A percentile compares a stretch with the other conserved stretches of the same genome.
phyloP scores from a whole-genome alignment of 2,797 vertebrate genomes.

The Urophycis tenuis region DNA sequence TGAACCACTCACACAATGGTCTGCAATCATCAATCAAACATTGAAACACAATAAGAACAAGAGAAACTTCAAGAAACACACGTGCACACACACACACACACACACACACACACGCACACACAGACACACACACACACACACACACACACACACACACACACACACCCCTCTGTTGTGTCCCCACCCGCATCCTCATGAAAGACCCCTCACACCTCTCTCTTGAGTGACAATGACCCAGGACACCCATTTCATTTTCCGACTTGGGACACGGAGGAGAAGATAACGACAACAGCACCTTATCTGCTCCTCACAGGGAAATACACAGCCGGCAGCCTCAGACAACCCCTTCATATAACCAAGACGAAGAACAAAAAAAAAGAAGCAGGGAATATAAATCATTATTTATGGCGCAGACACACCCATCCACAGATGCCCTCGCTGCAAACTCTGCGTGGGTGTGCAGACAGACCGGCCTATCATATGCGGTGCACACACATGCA shows the following conservation, averaged over 20 bases:
- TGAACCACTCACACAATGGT: background rate
- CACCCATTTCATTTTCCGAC: background rate
- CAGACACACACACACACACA: conserved; percentile 13
- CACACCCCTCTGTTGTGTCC: background rate
- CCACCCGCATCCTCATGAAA: background rate
- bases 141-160: background rate
- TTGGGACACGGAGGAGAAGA: background rate
- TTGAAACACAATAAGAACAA: background rate
- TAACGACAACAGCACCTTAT: background rate
- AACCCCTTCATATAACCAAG: too few relatives aligned
- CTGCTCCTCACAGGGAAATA: conserved; percentile 5
- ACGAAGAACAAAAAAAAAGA: background rate
- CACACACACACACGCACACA: background rate
- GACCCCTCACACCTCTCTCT: background rate
- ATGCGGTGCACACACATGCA: background rate
- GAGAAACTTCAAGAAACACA: background rate
- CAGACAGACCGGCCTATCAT: background rate
- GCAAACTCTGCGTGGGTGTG: conserved; percentile 6
- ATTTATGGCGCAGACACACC: background rate
- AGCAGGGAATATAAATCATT: background rate
- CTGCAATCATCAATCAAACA: background rate
- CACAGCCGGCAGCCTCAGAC: background rate
- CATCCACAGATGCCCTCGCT: background rate
- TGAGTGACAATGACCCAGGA: background rate
- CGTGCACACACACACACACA: conserved; percentile 9